Conservation (phyloP, 1,140 invertebrate genomes). For the Zophobas morio region DNA sequence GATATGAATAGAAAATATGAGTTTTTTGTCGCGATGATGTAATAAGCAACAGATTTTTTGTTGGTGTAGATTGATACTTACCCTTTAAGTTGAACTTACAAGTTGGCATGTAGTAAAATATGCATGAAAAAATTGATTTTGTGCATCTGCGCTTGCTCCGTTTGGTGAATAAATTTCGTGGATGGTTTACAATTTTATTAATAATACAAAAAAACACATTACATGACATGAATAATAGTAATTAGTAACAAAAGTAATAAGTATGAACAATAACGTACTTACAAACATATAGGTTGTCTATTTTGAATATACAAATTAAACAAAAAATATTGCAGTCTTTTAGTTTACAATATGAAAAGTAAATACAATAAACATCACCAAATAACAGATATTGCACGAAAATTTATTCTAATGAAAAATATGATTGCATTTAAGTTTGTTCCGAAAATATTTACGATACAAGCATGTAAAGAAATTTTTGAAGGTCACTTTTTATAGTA, state of each 20-base stretch:
- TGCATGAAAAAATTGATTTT: too few relatives aligned
- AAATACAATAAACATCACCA: conserved; percentile 38
- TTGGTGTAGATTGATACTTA: not conserved
- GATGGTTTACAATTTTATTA: conserved; percentile 46
- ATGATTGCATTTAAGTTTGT: conserved; percentile 41
- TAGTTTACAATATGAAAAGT: conserved; percentile 33
- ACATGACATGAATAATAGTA: conserved; percentile 52
- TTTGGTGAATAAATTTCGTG: not conserved
- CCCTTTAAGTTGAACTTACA: too few relatives aligned
- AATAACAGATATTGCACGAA: conserved; percentile 52
- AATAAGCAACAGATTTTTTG: not conserved
- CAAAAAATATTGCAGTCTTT: conserved; percentile 55
- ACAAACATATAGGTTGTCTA: conserved; percentile 50
- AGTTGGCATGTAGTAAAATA: too few relatives aligned
- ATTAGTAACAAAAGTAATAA: conserved; percentile 52
- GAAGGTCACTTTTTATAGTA: conserved; percentile 55
- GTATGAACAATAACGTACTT: conserved; percentile 52
- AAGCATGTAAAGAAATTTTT: conserved; percentile 47
- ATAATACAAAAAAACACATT: conserved; percentile 56
- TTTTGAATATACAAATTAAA: conserved; percentile 40
- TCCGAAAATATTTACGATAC: conserved; percentile 45
- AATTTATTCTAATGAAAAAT: conserved; percentile 37
- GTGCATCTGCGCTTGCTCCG: too few relatives aligned
- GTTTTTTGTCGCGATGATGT: too few relatives aligned
- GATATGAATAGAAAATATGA: too few relatives aligned